These are phyloP conservation scores for Gulo gulo DNA, from an alignment of 2,113 vertebrate species.

Conservation along the genomic window DNA sequence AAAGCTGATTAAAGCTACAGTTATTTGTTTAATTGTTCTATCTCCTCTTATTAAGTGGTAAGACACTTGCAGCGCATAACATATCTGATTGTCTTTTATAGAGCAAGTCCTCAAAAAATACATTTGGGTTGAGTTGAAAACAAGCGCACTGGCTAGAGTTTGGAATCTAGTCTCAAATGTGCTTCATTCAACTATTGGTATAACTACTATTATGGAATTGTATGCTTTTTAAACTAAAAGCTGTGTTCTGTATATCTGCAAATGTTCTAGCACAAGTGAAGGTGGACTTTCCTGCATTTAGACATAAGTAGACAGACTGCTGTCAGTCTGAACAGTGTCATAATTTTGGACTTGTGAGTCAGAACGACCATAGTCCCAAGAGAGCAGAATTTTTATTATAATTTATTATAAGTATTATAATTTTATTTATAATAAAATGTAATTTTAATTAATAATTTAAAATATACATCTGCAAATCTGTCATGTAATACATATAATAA, in stretches of 20 bases:
- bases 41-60: not conserved
- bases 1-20: not conserved
- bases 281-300: not conserved
- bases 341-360: not conserved
- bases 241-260: not conserved
- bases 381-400: not conserved
- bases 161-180: not conserved
- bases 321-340: not conserved
- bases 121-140: not conserved
- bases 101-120: not conserved
- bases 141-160: not conserved
- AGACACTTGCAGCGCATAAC: not conserved
- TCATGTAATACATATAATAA: not conserved
- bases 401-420: no score
- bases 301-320: not conserved
- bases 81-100: not conserved
- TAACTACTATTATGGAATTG: not conserved
- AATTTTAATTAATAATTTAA: no score
- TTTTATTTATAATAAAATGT: no score
- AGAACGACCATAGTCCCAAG: not conserved
- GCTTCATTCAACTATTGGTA: not conserved
- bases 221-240: not conserved
- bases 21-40: not conserved
- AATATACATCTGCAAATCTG: not conserved
- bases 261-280: not conserved